Conservation (phyloP, 2,113 vertebrate species). For the Myrmecophaga tridactyla region DNA sequence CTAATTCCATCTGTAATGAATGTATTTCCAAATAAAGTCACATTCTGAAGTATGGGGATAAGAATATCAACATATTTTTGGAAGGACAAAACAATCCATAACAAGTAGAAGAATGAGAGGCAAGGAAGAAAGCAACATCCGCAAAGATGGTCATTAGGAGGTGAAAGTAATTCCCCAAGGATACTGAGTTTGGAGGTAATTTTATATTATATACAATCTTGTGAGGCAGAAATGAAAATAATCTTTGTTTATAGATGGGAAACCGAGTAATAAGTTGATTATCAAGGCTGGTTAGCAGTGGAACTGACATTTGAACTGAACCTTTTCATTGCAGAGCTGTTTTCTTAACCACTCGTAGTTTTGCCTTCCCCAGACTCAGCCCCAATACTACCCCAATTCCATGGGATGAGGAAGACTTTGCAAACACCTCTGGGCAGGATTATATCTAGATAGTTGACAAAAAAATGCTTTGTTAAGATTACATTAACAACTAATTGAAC, state of each 20-base stretch:
- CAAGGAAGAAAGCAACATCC: neutral
- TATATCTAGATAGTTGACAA: neutral
- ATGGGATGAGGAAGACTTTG: neutral
- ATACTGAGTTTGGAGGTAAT: neutral
- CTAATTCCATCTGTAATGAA: too few relatives aligned
- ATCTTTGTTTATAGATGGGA: neutral
- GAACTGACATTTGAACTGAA: neutral
- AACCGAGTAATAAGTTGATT: neutral
- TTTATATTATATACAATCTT: neutral
- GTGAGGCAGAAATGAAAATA: neutral
- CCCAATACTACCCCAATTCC: neutral
- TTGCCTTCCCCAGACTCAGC: neutral
- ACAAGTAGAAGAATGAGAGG: neutral
- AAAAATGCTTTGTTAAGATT: neutral
- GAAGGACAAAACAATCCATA: too few relatives aligned
- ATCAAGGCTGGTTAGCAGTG: neutral
- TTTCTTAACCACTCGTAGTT: neutral
- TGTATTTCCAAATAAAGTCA: too few relatives aligned
- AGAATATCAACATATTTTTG: too few relatives aligned
- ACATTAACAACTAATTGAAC: neutral
- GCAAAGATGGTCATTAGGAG: accelerated
- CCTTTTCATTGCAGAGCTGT: neutral
- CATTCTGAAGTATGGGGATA: too few relatives aligned
- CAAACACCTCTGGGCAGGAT: neutral
- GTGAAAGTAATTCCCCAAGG: neutral